These are phyloP conservation scores for Drosophila rubida DNA, from an alignment of 2,888 invertebrate genomes.

Conservation along the genomic window DNA sequence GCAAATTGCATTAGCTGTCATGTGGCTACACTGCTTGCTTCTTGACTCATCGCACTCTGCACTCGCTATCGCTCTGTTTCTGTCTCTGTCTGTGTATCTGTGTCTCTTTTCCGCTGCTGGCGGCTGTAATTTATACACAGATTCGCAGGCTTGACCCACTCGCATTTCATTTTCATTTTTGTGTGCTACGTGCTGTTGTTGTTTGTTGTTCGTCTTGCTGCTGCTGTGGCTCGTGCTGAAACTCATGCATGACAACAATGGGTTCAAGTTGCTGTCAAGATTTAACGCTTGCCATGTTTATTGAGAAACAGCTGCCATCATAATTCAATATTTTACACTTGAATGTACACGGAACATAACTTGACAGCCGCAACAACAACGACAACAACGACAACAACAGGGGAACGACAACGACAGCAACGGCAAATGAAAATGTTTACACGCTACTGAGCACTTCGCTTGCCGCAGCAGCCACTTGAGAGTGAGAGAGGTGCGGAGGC, in stretches of 20 bases:
- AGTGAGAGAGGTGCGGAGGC: neutral
- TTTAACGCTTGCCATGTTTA: constrained; percentile 72
- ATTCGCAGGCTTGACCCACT: constrained; percentile 38
- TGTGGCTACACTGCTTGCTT: neutral
- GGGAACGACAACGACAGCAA: constrained; percentile 41
- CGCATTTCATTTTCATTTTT: constrained; percentile 12
- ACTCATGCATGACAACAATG: constrained; percentile 69
- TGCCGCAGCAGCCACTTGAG: constrained; percentile 41
- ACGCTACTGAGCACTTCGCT: constrained; percentile 67
- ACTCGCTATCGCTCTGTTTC: neutral
- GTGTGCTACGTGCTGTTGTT: neutral
- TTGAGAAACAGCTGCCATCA: constrained; percentile 79
- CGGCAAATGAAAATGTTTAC: constrained; percentile 75
- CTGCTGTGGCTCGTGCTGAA: constrained; percentile 25
- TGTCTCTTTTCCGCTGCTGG: neutral
- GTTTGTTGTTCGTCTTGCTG: constrained; percentile 23
- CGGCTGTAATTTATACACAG: constrained; percentile 54
- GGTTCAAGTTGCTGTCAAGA: constrained; percentile 76
- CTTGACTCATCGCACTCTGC: neutral
- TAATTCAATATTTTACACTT: constrained; percentile 80
- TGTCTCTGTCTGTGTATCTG: no score
- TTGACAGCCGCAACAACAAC: constrained; percentile 56
- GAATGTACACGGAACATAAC: constrained; percentile 74
- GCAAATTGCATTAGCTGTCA: constrained; percentile 74
- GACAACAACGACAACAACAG: constrained; percentile 46